These are phyloP conservation scores for Hormaphis cornu DNA, from an alignment of 1,140 invertebrate genomes.

Conservation along the genomic window DNA sequence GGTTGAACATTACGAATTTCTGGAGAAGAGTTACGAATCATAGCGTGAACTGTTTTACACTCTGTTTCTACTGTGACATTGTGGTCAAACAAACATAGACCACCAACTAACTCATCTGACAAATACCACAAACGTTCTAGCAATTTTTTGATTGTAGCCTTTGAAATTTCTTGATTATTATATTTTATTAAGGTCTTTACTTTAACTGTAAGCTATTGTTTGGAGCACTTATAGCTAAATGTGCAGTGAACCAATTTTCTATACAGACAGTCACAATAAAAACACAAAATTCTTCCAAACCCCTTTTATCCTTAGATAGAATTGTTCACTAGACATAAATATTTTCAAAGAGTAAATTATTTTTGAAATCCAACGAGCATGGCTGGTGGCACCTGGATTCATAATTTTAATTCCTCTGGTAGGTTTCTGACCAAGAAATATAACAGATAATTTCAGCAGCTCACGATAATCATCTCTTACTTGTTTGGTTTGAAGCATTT, in stretches of 20 bases:
- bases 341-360: constrained; percentile 9
- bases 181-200: background rate
- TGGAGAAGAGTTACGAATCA: background rate
- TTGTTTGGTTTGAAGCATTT: background rate
- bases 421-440: background rate
- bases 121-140: background rate
- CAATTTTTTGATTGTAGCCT: background rate
- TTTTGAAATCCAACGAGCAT: background rate
- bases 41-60: background rate
- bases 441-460: background rate
- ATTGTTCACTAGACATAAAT: background rate
- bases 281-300: background rate
- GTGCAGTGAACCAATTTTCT: background rate
- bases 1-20: background rate
- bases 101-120: background rate
- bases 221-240: background rate
- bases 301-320: background rate
- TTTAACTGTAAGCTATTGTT: background rate
- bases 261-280: background rate
- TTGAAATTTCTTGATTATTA: background rate
- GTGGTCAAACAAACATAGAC: background rate
- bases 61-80: background rate
- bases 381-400: background rate
- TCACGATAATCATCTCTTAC: background rate
- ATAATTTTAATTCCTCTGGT: background rate